These are phyloP conservation scores for Oophaga pumilio DNA, from an alignment of 2,113 vertebrate species.

Conservation along the genomic window DNA sequence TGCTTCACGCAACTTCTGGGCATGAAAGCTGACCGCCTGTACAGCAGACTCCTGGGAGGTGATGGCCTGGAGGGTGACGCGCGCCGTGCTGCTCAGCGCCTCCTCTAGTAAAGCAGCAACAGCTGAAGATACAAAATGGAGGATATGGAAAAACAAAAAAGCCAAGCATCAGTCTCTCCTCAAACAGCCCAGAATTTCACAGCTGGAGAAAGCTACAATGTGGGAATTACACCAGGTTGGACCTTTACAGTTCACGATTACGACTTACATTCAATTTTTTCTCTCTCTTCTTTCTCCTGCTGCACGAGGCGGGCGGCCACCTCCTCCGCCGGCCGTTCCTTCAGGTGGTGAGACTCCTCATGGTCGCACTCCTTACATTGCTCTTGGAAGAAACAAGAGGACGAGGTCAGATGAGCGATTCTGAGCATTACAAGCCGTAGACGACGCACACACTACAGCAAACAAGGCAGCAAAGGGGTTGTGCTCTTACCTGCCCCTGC, in stretches of 20 bases:
- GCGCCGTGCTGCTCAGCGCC: constrained; percentile 76
- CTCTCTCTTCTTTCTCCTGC: constrained; percentile 83
- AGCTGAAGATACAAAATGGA: constrained; percentile 66
- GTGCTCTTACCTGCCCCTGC: constrained; percentile 47
- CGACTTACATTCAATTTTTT: constrained; percentile 75
- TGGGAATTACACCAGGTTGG: too few species aligned
- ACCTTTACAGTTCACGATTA: too few species aligned
- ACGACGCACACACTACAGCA: too few species aligned
- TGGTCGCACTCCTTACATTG: constrained; percentile 67
- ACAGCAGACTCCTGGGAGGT: constrained; percentile 88
- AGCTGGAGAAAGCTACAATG: too few species aligned
- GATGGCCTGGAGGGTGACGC: constrained; percentile 82
- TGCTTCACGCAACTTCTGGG: constrained; percentile 82
- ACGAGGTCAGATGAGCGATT: not conserved
- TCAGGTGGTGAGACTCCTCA: constrained; percentile 61
- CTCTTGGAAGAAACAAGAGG: constrained; percentile 18
- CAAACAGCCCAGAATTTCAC: too few species aligned
- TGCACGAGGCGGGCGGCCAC: constrained; percentile 85
- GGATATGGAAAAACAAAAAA: not conserved
- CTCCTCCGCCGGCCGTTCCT: constrained; percentile 83
- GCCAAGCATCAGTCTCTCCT: too few species aligned
- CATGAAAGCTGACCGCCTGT: constrained; percentile 81
- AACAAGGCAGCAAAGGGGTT: too few species aligned
- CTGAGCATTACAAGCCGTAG: too few species aligned
- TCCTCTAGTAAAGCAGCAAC: constrained; percentile 81